Evolutionary conservation across 2,797 vertebrate species (phyloP).

Genomic region (Gymnodraco acuticeps): DNA sequence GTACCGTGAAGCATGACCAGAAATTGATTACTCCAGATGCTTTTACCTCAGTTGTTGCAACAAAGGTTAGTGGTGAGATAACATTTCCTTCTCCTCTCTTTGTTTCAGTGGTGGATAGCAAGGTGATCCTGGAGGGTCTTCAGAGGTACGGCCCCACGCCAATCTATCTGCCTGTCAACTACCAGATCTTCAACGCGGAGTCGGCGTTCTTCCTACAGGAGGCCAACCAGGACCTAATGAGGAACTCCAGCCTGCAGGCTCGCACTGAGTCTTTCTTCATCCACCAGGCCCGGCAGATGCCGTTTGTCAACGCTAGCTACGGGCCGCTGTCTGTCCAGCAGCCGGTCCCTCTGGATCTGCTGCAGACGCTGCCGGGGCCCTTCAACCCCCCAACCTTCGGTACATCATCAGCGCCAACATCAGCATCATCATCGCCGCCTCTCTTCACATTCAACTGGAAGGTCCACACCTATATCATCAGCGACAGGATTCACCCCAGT

Average conservation of each 20-base stretch:
- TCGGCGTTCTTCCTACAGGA: constrained; percentile 92
- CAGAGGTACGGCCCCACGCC: constrained; percentile 89
- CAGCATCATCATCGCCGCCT: constrained; percentile 55
- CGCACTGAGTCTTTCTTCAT: constrained; percentile 92
- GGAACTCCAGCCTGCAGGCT: constrained; percentile 93
- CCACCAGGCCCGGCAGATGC: constrained; percentile 88
- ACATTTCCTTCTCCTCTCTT: constrained; percentile 34
- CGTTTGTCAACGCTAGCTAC: constrained; percentile 90
- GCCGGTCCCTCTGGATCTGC: constrained; percentile 87
- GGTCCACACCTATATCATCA: constrained; percentile 87
- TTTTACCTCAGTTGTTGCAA: constrained; percentile 10
- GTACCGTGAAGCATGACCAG: neutral
- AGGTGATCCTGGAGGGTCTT: constrained; percentile 84
- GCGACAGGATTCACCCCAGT: constrained; percentile 85
- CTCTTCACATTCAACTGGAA: constrained; percentile 91
- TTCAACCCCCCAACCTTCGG: constrained; percentile 75
- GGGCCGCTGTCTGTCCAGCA: constrained; percentile 91
- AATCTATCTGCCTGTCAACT: constrained; percentile 94
- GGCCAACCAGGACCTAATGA: constrained; percentile 90
- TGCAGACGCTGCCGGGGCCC: constrained; percentile 75
- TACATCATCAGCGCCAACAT: constrained; percentile 61
- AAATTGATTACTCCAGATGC: constrained; percentile 5
- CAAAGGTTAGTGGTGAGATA: constrained; percentile 12
- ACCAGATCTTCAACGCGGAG: constrained; percentile 88
- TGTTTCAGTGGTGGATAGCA: constrained; percentile 86